phyloP scores from a whole-genome alignment of 1,140 invertebrate species.

The Dendroctonus ponderosae region DNA sequence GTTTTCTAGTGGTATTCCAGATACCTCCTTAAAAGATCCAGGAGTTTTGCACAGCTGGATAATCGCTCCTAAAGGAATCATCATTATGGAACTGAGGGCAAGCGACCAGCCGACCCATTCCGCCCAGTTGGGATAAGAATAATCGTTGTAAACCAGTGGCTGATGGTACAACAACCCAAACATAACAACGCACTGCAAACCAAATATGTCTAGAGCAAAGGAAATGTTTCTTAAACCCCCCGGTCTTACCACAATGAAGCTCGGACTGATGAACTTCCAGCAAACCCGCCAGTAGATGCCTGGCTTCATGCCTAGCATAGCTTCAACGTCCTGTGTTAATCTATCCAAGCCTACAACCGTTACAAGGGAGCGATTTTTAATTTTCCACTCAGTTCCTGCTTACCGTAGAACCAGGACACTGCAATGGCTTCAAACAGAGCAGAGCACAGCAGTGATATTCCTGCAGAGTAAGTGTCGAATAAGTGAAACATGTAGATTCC shows the following conservation, averaged over 20 bases:
- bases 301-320: constrained; percentile 74
- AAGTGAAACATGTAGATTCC: constrained; percentile 86
- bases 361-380: not conserved
- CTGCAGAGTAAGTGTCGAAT: constrained; percentile 81
- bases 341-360: constrained; percentile 57
- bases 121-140: constrained; percentile 71
- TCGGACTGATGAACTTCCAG: constrained; percentile 79
- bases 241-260: constrained; percentile 70
- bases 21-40: constrained; percentile 61
- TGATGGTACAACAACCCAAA: constrained; percentile 69
- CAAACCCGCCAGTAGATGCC: constrained; percentile 82
- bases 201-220: not conserved
- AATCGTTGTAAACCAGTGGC: constrained; percentile 66
- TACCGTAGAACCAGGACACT: constrained; percentile 90
- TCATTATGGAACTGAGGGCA: constrained; percentile 69
- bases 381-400: constrained; percentile 26
- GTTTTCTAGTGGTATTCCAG: constrained; percentile 29
- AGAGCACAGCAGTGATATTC: constrained; percentile 83
- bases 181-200: constrained; percentile 67
- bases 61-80: constrained; percentile 67
- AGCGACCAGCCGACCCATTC: constrained; percentile 70
- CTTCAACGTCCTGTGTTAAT: constrained; percentile 66
- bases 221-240: constrained; percentile 22
- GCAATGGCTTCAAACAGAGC: constrained; percentile 86
- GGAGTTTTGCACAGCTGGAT: constrained; percentile 59